These are phyloP conservation scores for Dromiciops gliroides DNA, from an alignment of 2,113 vertebrate species.

Conservation along the genomic window DNA sequence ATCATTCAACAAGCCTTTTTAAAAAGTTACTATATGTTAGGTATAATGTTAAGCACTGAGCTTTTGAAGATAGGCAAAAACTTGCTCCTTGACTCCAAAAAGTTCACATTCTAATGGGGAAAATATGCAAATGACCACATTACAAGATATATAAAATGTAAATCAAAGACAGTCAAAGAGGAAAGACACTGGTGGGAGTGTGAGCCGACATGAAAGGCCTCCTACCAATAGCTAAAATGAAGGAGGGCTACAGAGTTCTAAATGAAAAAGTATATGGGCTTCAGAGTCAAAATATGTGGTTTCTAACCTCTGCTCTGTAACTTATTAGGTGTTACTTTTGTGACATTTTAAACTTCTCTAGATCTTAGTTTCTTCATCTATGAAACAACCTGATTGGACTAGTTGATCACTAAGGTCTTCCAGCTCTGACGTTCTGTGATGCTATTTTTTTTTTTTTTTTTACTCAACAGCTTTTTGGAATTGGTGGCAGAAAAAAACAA, in stretches of 20 bases:
- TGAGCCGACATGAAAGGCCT: neutral
- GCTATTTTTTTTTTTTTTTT: neutral
- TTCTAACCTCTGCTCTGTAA: neutral
- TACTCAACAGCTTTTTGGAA: neutral
- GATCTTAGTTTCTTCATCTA: neutral
- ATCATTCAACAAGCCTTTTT: neutral
- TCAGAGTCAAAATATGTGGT: neutral
- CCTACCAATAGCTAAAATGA: neutral
- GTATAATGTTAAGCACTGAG: neutral
- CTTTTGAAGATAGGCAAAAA: neutral
- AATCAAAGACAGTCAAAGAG: neutral
- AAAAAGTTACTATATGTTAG: neutral
- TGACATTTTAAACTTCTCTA: neutral
- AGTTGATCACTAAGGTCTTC: neutral
- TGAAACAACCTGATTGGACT: neutral
- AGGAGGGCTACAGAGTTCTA: neutral
- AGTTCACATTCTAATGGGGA: neutral
- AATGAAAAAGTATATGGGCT: neutral
- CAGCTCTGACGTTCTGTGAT: neutral
- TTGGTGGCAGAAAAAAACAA: neutral
- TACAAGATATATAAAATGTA: neutral
- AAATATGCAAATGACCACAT: neutral
- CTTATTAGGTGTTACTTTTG: neutral
- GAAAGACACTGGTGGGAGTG: neutral
- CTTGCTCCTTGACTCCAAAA: neutral